Evolutionary conservation across 2,888 invertebrate species (phyloP).

Genomic region (Steinernema hermaphroditum): DNA sequence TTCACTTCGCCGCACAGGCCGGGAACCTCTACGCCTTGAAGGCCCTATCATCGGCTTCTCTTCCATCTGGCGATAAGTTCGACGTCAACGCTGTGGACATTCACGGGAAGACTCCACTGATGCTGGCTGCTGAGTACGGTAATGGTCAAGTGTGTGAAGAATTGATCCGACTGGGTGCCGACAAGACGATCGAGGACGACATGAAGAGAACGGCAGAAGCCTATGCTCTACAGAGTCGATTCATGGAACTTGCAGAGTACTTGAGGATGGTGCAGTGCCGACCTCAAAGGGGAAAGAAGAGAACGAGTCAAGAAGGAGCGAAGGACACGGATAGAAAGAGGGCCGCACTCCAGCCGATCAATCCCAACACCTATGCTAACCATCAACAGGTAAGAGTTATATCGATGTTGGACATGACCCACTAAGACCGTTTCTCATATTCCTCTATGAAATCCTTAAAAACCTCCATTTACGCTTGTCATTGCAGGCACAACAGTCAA

Average conservation of each 20-base stretch:
- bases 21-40: background rate
- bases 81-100: background rate
- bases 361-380: too few relatives aligned
- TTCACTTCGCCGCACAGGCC: background rate
- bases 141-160: background rate
- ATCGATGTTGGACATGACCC: too few relatives aligned
- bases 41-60: background rate
- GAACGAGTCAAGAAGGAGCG: too few relatives aligned
- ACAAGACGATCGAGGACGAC: background rate
- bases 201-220: background rate
- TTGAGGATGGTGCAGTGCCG: too few relatives aligned
- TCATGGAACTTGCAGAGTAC: background rate
- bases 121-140: background rate
- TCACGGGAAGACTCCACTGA: background rate
- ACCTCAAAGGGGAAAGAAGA: too few relatives aligned
- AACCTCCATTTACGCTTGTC: too few relatives aligned
- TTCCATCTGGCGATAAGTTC: background rate
- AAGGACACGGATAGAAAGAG: too few relatives aligned
- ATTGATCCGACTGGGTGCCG: background rate
- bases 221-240: background rate
- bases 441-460: too few relatives aligned
- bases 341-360: too few relatives aligned
- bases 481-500: too few relatives aligned
- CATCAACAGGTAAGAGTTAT: too few relatives aligned
- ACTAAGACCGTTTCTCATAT: too few relatives aligned